A percentile compares a stretch with the other conserved stretches of the same genome.
Conservation (phyloP, 1,140 invertebrate genomes). For the Scylla paramamosain region DNA sequence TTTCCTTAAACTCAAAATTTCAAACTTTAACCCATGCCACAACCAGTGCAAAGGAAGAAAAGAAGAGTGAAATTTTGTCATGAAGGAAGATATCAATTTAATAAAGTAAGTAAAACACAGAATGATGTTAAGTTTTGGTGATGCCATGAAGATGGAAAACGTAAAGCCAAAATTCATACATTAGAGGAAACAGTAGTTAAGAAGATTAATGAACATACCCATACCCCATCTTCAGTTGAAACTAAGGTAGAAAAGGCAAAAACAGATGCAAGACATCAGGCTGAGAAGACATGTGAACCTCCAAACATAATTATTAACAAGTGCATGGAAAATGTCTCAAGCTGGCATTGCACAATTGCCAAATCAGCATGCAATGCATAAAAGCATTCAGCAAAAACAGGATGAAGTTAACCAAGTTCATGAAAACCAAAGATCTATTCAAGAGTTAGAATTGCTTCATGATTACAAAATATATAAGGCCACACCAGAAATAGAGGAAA, state of each 20-base stretch:
- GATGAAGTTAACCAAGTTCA: conserved; percentile 59
- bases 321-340: conserved; percentile 47
- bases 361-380: conserved; percentile 52
- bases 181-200: no score
- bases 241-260: not conserved
- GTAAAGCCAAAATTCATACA: not conserved
- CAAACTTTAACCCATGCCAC: no score
- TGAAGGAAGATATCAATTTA: not conserved
- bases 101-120: not conserved
- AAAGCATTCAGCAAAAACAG: conserved; percentile 53
- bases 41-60: conserved; percentile 7
- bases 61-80: conserved; percentile 30
- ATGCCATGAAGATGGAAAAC: no score
- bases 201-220: conserved; percentile 38
- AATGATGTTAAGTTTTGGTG: not conserved
- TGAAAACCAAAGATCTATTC: conserved; percentile 61
- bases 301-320: conserved; percentile 36
- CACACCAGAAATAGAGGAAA: not conserved
- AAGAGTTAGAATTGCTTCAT: not conserved
- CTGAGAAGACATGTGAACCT: conserved; percentile 33
- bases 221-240: not conserved
- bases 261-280: no score
- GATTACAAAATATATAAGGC: not conserved
- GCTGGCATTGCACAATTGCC: conserved; percentile 60
- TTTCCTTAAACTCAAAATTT: conserved; percentile 22